These are phyloP conservation scores for Leucoraja erinaceus DNA, from an alignment of 2,113 vertebrate genomes.

Conservation along the genomic window DNA sequence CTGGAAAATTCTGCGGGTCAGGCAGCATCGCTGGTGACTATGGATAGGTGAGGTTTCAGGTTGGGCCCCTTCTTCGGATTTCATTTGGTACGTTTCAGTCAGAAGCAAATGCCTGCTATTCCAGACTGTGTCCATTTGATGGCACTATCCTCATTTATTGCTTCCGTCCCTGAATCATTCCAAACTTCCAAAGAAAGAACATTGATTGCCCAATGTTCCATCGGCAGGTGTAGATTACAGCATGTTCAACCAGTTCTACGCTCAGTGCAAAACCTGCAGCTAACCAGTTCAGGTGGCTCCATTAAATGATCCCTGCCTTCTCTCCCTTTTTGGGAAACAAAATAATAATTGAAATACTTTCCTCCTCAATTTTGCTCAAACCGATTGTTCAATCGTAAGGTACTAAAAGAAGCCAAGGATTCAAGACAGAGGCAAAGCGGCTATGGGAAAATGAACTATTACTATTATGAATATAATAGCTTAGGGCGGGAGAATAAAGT, in stretches of 20 bases:
- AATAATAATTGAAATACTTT: neutral
- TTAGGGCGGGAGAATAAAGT: neutral
- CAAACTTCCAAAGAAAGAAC: neutral
- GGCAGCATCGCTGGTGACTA: too few species aligned
- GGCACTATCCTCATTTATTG: conserved; percentile 3
- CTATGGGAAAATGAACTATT: too few species aligned
- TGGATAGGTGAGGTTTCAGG: too few species aligned
- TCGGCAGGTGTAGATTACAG: neutral
- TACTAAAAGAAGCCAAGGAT: neutral
- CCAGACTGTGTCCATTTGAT: neutral
- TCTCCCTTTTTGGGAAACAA: neutral
- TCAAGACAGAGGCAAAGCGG: neutral
- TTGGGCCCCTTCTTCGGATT: too few species aligned
- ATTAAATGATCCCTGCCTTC: neutral
- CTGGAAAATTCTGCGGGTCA: too few species aligned
- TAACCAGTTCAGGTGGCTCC: neutral
- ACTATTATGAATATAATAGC: neutral
- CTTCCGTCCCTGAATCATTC: neutral
- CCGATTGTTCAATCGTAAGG: neutral
- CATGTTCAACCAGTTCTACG: neutral
- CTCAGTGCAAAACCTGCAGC: neutral
- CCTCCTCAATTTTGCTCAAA: neutral
- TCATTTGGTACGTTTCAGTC: too few species aligned
- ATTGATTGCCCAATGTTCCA: neutral
- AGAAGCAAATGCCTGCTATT: neutral